Base-by-base conservation (phyloP, 2,797 vertebrate genomes). In the Danio kyathit region DNA sequence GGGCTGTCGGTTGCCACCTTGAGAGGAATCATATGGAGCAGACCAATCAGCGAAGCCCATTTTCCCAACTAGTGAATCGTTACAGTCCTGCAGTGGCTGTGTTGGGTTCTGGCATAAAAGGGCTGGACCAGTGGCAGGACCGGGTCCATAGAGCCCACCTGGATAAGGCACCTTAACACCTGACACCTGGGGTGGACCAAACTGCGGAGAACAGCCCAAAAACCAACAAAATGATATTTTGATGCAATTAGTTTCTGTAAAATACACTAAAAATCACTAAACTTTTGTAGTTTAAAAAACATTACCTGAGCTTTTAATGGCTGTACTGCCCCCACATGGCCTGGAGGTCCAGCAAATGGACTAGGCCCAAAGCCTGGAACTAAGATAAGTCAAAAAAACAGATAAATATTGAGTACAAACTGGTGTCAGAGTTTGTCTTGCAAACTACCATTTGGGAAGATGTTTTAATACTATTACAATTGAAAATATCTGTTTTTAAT, bases 1-100 rank as follows among this genome's bases (percentile, higher is more conserved):
- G 86, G 92, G 95, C 88, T 95, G 86, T 87, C 95, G 90, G 80
- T 64, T 91, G 77, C 94, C 93, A 79, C 92, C 89, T 89, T 95
- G 91, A 86, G 93, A 90, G 82, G 94, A 94, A 89, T 96, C 95
- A 84, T 96, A 96, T 51, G 96, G 94, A 79, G 95, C 90, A 43
- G 96, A 93, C 96, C 96, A 98, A 77, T 93, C 96, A 61, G 94
- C 86, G 90, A 96, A 96, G 87, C 94, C 93, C 88, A 93, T 95
- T 84, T 96, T 95, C 74, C 86, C 88, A 12, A 94, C 90, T 65
- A 96, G 83, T 44, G 95, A 88, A 79, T 95, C 92, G 41, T 96
- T 95, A 87, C 93, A 94, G 88, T 97, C 96, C 78, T 95, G 94
- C 82, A 96, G 90, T 71, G 93, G 91, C 57, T 90, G 93, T 17